Percentiles rank a stretch among this genome's conserved stretches.
phyloP scores from a whole-genome alignment of 2,888 invertebrate species.

The Dasypolia templi region DNA sequence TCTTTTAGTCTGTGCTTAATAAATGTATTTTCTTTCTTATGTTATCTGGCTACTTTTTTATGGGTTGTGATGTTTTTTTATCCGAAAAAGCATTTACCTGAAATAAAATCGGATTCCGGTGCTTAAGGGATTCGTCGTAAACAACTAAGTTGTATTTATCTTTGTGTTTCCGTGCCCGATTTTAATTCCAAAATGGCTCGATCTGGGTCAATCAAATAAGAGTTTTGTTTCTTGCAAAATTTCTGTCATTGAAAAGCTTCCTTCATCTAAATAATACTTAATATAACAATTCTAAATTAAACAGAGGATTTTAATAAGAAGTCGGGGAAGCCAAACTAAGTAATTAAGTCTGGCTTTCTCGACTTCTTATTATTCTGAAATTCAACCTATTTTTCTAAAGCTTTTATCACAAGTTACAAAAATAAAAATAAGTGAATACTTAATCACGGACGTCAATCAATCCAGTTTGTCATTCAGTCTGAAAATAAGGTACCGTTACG shows the following conservation, averaged over 20 bases:
- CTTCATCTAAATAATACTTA: background rate
- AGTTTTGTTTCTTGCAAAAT: constrained; percentile 19
- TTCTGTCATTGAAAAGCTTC: background rate
- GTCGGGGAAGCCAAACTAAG: too few species aligned
- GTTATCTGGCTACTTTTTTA: background rate
- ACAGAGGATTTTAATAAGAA: background rate
- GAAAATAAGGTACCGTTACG: constrained; percentile 22
- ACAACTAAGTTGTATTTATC: constrained; percentile 20
- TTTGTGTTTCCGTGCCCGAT: constrained; percentile 17
- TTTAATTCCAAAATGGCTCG: constrained; percentile 33
- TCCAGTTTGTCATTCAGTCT: constrained; percentile 11
- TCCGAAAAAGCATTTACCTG: background rate
- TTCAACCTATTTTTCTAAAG: too few species aligned
- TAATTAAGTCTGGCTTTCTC: too few species aligned
- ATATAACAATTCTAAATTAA: too few species aligned
- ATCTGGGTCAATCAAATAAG: constrained; percentile 24
- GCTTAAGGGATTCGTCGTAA: background rate
- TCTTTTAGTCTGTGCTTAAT: too few species aligned
- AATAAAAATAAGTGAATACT: background rate
- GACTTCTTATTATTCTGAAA: too few species aligned
- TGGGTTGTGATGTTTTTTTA: background rate
- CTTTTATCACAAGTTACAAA: background rate
- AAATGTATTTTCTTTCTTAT: too few species aligned
- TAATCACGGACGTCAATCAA: background rate
- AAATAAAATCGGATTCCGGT: background rate